Base-by-base conservation (phyloP, 2,113 vertebrate genomes). In the Erythrocebus patas region DNA sequence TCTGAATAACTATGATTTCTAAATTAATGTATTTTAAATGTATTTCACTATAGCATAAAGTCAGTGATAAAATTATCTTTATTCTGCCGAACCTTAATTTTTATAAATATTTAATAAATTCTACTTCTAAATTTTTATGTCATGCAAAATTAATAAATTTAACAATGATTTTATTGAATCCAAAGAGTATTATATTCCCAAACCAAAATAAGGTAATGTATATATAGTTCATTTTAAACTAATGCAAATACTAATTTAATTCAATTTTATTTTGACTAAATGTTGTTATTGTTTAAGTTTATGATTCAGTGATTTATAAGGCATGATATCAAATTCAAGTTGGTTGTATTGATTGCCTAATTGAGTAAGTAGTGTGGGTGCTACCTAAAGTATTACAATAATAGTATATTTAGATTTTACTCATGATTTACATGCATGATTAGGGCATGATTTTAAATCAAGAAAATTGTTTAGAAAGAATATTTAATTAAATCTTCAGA, bases 231-330 rank as follows among this genome's bases (percentile, higher is more conserved):
- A 89, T 89, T 89, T 97, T 95, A 95, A 98, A 98, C 93, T 93
- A 96, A 68, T 85, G 4, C 43, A 91, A 93, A 64, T 85, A 93
- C 89, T 96, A 80, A 98, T 98, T 97, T 85, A 98, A 96, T 97
- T 98, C 88, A 61, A 75, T 98, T 97, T 98, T 84, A 83, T 88
- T 94, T 89, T 25, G 68, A 96, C 38, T 97, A 43, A 95, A 75
- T 97, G 83, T 97, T 98, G 84, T 92, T 98, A 97, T 96, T 98
- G 95, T 98, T 98, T 97, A 97, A 93, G 90, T 98, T 98, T 98
- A 98, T 98, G 97, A 97, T 45, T 97, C 95, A 98, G 78, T 96
- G 96, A 98, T 98, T 98, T 98, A 96, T 85, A 98, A 97, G 96
- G 89, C 89, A 97, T 17, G 91, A 98, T 97, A 97, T 5, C 61